These are phyloP conservation scores for Mayetiola destructor DNA, from an alignment of 2,888 invertebrate genomes.

Conservation along the genomic window DNA sequence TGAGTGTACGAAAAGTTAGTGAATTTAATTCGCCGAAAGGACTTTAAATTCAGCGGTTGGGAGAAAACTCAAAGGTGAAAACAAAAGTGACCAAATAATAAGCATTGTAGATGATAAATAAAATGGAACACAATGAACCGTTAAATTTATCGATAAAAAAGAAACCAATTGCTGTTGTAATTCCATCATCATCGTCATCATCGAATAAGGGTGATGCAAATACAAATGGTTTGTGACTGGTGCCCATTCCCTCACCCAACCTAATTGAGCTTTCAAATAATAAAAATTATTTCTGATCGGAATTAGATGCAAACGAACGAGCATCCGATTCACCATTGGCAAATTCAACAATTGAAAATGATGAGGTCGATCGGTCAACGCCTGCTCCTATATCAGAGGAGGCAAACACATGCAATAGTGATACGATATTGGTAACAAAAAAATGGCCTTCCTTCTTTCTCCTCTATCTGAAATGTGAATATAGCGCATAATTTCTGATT, in stretches of 20 bases:
- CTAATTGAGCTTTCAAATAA: not conserved
- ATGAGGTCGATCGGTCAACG: not conserved
- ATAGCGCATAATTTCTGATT: not conserved
- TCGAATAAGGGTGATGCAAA: not conserved
- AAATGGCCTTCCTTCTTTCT: not conserved
- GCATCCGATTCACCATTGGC: not conserved
- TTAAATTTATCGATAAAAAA: constrained; percentile 38
- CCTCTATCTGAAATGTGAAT: not conserved
- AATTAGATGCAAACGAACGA: constrained; percentile 2
- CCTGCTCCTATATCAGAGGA: not conserved
- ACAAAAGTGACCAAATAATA: not conserved
- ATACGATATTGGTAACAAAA: constrained; percentile 1
- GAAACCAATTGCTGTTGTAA: constrained; percentile 40
- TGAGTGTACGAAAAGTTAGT: not conserved
- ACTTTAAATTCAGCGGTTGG: not conserved
- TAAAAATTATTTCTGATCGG: too few species aligned
- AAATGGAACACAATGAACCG: constrained; percentile 31
- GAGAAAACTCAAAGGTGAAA: not conserved
- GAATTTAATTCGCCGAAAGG: too few species aligned
- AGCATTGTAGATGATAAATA: not conserved
- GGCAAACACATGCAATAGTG: not conserved
- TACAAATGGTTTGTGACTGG: not conserved
- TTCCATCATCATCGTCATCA: constrained; percentile 33
- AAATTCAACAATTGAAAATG: not conserved
- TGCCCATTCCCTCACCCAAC: not conserved